phyloP scores from a whole-genome alignment of 1,140 invertebrate genomes.

The Heliothis subflexa region DNA sequence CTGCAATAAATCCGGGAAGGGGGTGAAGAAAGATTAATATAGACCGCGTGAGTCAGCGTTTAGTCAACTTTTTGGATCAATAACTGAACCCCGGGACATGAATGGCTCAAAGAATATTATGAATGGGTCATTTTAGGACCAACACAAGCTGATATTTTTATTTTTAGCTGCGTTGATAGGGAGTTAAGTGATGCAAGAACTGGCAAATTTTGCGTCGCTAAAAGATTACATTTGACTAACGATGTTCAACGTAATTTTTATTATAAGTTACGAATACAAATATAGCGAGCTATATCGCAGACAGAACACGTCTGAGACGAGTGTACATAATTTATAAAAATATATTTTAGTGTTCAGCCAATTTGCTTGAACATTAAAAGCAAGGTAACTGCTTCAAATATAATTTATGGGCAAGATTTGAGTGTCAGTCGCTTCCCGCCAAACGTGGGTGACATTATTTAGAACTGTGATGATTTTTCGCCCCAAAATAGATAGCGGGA shows the following conservation, averaged over 20 bases:
- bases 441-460: slow-evolving; percentile 30
- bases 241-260: not conserved
- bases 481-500: slow-evolving; percentile 22
- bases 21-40: slow-evolving; percentile 69
- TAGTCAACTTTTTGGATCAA: slow-evolving; percentile 60
- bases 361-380: slow-evolving; percentile 19
- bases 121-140: slow-evolving; percentile 3
- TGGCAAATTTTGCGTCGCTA: slow-evolving; percentile 7
- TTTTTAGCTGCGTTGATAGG: not conserved
- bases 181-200: slow-evolving; percentile 34
- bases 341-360: not conserved
- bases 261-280: not conserved
- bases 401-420: slow-evolving; percentile 35
- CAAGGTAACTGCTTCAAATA: slow-evolving; percentile 23
- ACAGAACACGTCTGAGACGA: not conserved
- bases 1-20: slow-evolving; percentile 56
- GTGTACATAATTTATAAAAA: not conserved
- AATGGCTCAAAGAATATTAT: slow-evolving; percentile 36
- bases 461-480: slow-evolving; percentile 8
- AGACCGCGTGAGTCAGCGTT: slow-evolving; percentile 63
- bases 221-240: slow-evolving; percentile 2
- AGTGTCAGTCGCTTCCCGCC: slow-evolving; percentile 20
- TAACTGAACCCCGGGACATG: slow-evolving; percentile 47
- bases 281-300: not conserved
- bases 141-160: not conserved